Conservation (phyloP, 2,888 invertebrate genomes). For the Acronicta aceris region DNA sequence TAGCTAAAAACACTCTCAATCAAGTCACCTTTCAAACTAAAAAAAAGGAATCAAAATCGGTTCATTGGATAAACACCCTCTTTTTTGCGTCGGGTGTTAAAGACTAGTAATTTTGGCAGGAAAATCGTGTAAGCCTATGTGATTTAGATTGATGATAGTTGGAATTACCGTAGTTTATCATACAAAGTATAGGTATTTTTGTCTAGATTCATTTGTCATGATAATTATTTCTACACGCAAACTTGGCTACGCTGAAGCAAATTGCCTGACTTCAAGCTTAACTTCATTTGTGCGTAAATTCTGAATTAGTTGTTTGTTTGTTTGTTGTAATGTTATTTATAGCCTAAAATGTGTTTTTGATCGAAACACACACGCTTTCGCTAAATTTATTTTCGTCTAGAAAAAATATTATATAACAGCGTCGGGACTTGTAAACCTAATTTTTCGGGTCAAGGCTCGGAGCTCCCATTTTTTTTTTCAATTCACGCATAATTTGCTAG, state of each 20-base stretch:
- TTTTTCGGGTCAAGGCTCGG: neutral
- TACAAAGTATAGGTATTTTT: constrained; percentile 19
- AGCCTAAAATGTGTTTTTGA: constrained; percentile 8
- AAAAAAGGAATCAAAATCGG: too few relatives aligned
- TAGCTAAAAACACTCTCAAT: too few relatives aligned
- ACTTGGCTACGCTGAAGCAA: constrained; percentile 35
- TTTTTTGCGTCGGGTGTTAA: too few relatives aligned
- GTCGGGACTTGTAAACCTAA: neutral
- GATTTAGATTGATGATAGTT: constrained; percentile 47
- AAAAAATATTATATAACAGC: neutral
- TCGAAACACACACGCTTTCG: neutral
- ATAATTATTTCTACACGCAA: constrained; percentile 54
- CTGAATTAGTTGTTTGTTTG: neutral
- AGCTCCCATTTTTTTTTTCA: too few relatives aligned
- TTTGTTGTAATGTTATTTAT: constrained; percentile 4
- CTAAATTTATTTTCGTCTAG: neutral
- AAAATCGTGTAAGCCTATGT: constrained; percentile 26
- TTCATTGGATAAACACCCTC: too few relatives aligned
- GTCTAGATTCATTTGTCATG: constrained; percentile 49
- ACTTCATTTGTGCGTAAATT: constrained; percentile 30
- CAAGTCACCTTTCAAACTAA: too few relatives aligned
- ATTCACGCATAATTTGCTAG: too few relatives aligned
- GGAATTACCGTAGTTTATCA: constrained; percentile 36
- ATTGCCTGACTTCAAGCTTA: constrained; percentile 26
- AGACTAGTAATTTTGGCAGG: constrained; percentile 8